These are phyloP conservation scores for Microcebus tavaratra DNA, from an alignment of 2,113 vertebrate genomes.

Conservation along the genomic window DNA sequence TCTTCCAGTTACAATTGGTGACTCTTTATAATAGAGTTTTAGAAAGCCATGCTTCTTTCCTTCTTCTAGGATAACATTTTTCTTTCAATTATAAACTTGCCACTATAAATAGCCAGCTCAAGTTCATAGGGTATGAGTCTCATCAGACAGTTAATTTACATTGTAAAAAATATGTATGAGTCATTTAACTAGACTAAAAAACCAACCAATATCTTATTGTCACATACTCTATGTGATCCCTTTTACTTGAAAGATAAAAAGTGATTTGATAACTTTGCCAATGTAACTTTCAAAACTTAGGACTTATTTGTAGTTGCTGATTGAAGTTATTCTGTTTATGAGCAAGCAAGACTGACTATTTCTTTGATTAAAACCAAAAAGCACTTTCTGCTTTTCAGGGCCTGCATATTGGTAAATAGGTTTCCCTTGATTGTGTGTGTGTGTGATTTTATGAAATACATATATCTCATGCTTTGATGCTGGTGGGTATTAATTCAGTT, in stretches of 20 bases:
- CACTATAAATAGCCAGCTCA: constrained; percentile 53
- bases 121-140: constrained; percentile 47
- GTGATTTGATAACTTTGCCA: background rate
- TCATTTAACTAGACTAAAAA: constrained; percentile 58
- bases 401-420: background rate
- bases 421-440: background rate
- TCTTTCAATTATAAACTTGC: constrained; percentile 67
- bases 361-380: constrained; percentile 31
- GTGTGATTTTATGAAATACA: background rate
- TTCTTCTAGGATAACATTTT: constrained; percentile 45
- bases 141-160: constrained; percentile 65
- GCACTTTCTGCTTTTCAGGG: constrained; percentile 16
- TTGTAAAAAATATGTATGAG: constrained; percentile 13
- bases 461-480: background rate
- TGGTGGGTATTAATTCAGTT: background rate
- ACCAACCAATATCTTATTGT: background rate
- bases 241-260: constrained; percentile 37
- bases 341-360: background rate
- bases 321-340: constrained; percentile 45
- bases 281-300: constrained; percentile 18
- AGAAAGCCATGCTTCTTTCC: constrained; percentile 32
- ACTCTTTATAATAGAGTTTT: constrained; percentile 38
- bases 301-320: constrained; percentile 44
- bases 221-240: constrained; percentile 11
- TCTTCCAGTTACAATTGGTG: constrained; percentile 15